Evolutionary conservation across 2,797 vertebrate genomes (phyloP).

Genomic region (Chaetodon trifasciatus): DNA sequence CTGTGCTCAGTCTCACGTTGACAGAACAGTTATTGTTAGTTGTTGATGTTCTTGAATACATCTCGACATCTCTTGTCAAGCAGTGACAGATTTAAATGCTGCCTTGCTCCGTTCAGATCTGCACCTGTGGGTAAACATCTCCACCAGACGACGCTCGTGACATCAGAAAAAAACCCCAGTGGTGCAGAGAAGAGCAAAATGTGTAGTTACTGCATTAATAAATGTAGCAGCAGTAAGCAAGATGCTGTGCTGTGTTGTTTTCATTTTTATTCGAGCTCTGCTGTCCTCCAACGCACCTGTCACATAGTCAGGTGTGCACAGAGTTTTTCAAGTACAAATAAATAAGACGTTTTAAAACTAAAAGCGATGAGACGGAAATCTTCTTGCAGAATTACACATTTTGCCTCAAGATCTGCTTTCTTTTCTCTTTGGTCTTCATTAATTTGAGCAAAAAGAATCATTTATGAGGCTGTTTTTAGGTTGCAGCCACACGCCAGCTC

Average conservation of each 20-base stretch:
- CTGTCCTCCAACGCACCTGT: neutral
- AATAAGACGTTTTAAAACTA: neutral
- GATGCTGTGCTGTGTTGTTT: neutral
- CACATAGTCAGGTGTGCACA: neutral
- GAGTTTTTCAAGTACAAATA: neutral
- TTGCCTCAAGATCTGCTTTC: neutral
- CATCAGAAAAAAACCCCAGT: neutral
- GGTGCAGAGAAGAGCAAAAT: neutral
- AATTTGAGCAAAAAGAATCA: neutral
- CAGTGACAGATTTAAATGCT: neutral
- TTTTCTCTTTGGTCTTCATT: neutral
- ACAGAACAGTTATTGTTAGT: slow-evolving; percentile 15
- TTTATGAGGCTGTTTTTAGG: neutral
- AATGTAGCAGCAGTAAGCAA: neutral
- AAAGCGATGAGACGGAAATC: neutral
- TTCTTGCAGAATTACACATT: neutral
- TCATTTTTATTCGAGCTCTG: neutral
- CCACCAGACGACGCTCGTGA: neutral
- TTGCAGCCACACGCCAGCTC: neutral
- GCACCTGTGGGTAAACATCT: slow-evolving; percentile 1
- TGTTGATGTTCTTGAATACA: slow-evolving; percentile 12
- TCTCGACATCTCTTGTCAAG: neutral
- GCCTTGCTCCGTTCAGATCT: neutral
- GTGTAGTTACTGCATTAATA: neutral
- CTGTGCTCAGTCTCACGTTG: neutral